These are phyloP conservation scores for Coluber constrictor DNA, from an alignment of 2,797 vertebrate species.

Conservation along the genomic window DNA sequence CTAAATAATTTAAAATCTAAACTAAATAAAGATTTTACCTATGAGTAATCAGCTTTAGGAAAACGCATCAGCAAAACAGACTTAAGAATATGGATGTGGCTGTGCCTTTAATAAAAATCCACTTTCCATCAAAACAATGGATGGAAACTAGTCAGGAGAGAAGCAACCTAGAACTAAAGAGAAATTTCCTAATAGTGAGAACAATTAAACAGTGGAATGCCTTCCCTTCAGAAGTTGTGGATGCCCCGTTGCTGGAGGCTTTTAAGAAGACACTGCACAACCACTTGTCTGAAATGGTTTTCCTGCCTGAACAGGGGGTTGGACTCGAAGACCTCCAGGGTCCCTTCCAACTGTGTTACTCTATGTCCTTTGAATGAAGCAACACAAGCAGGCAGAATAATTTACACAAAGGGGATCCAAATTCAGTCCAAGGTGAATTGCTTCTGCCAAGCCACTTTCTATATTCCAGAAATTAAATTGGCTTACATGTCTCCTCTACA, in stretches of 20 bases:
- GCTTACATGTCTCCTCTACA: not conserved
- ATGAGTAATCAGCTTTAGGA: not conserved
- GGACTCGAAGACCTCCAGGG: not conserved
- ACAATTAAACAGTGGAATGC: not conserved
- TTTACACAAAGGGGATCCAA: not conserved
- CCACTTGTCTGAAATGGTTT: not conserved
- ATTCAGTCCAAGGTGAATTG: not conserved
- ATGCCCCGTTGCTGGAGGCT: not conserved
- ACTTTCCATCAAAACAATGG: not conserved
- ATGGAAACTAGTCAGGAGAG: not conserved
- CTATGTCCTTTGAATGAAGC: not conserved
- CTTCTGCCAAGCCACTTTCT: not conserved
- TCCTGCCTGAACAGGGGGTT: not conserved
- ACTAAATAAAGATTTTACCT: not conserved
- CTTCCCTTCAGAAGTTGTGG: not conserved
- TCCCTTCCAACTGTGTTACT: not conserved
- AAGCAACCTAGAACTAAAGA: not conserved
- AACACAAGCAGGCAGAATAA: not conserved
- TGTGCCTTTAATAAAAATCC: not conserved
- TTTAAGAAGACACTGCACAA: not conserved
- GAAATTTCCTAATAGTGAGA: not conserved
- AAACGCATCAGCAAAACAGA: not conserved
- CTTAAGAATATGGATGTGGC: not conserved
- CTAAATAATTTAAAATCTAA: not conserved
- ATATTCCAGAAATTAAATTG: not conserved